Conservation (phyloP, 1,140 invertebrate genomes). For the Drosophila oshimai region DNA sequence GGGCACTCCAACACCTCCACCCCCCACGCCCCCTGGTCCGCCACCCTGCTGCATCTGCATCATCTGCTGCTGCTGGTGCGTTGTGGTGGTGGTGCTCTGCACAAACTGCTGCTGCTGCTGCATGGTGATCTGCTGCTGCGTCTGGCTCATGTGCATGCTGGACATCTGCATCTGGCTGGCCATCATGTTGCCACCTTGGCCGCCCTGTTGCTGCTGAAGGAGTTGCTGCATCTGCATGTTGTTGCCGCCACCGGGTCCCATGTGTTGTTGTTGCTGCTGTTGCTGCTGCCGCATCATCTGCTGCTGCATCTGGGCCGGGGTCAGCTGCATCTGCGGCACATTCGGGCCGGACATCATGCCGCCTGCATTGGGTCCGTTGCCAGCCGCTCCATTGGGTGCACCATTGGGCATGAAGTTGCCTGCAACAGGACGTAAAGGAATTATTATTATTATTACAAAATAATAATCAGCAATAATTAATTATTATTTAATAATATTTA, state of each 20-base stretch:
- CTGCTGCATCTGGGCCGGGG: conserved; percentile 83
- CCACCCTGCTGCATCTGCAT: conserved; percentile 83
- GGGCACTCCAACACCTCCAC: conserved; percentile 23
- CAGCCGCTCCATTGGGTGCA: conserved; percentile 40
- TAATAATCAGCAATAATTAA: no score
- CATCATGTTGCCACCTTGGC: conserved; percentile 82
- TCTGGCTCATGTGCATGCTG: conserved; percentile 87
- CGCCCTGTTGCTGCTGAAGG: conserved; percentile 83
- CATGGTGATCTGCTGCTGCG: conserved; percentile 86
- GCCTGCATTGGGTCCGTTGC: conserved; percentile 62
- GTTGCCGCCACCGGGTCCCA: conserved; percentile 58
- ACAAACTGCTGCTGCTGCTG: conserved; percentile 83
- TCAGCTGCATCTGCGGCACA: conserved; percentile 84
- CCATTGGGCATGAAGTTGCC: conserved; percentile 80
- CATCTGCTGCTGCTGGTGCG: conserved; percentile 78
- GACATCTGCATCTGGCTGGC: conserved; percentile 84
- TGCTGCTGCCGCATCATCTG: conserved; percentile 82
- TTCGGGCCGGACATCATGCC: conserved; percentile 73
- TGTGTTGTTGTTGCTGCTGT: conserved; percentile 58
- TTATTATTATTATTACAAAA: not conserved
- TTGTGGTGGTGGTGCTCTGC: conserved; percentile 70
- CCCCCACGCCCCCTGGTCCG: conserved; percentile 68
- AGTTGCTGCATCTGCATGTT: conserved; percentile 75
- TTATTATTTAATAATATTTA: no score
- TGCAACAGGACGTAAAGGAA: not conserved